A percentile compares a stretch with the other conserved stretches of the same genome.
phyloP scores from a whole-genome alignment of 2,888 invertebrate species.

The Lasioglossum marginatum region DNA sequence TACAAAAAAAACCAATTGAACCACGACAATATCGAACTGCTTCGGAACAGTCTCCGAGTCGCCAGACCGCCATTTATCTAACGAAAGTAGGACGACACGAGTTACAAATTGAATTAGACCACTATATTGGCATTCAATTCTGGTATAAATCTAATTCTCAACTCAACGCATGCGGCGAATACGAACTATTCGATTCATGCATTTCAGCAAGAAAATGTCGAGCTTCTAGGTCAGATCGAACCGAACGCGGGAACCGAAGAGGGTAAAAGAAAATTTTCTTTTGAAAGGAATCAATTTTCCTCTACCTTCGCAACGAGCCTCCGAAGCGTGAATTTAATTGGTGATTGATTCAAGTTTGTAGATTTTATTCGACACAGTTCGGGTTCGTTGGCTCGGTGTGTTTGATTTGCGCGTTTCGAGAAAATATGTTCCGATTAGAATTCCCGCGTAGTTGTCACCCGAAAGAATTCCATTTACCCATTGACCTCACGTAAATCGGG shows the following conservation, averaged over 20 bases:
- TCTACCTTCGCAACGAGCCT: not conserved
- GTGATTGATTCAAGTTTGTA: not conserved
- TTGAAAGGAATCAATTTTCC: not conserved
- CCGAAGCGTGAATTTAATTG: not conserved
- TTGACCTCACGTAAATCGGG: constrained; percentile 65
- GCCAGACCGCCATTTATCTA: not conserved
- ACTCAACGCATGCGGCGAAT: not conserved
- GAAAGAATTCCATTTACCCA: constrained; percentile 42
- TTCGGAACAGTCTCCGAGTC: not conserved
- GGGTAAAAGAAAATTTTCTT: not conserved
- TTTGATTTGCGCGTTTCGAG: not conserved
- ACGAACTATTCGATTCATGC: not conserved
- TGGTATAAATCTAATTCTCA: not conserved
- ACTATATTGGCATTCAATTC: not conserved
- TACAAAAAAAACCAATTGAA: no score
- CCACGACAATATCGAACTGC: no score
- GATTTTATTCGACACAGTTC: not conserved
- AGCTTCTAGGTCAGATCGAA: not conserved
- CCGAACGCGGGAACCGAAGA: not conserved
- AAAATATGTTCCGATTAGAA: constrained; percentile 29
- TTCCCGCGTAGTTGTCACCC: constrained; percentile 12
- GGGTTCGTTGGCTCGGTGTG: not conserved
- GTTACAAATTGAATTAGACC: not conserved
- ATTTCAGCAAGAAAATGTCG: not conserved
- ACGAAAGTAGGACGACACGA: not conserved